phyloP scores from a whole-genome alignment of 2,797 vertebrate species.

The Sebastes umbrosus region DNA sequence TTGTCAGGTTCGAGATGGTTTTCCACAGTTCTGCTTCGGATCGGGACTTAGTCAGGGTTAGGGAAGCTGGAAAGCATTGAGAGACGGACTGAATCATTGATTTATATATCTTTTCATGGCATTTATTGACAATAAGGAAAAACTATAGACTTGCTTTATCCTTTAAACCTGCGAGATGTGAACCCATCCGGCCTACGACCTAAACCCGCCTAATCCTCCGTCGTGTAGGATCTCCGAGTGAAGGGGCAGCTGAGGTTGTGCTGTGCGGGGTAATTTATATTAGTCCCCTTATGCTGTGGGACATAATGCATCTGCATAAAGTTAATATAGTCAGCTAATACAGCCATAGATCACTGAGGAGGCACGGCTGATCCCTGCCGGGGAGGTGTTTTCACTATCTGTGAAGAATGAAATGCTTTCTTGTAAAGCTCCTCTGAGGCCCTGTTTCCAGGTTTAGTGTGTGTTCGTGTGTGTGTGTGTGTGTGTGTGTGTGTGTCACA shows the following conservation, averaged over 20 bases:
- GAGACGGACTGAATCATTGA: not conserved
- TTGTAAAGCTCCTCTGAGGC: conserved; percentile 51
- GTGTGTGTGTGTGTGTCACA: not conserved
- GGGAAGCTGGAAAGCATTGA: not conserved
- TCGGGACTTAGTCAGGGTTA: no score
- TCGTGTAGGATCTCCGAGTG: not conserved
- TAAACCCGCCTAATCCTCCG: conserved; percentile 20
- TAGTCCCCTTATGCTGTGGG: conserved; percentile 7
- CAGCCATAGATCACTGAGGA: conserved; percentile 48
- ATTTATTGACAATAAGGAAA: conserved; percentile 1
- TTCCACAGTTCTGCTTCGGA: not conserved
- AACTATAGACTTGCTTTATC: not conserved
- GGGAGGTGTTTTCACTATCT: conserved; percentile 25
- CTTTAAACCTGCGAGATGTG: conserved; percentile 21
- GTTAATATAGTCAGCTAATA: conserved; percentile 52
- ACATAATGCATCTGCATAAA: conserved; percentile 49
- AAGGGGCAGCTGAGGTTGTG: conserved; percentile 10
- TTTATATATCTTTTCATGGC: not conserved
- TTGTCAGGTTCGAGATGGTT: not conserved
- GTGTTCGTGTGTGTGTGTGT: not conserved
- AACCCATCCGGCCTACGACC: conserved; percentile 1
- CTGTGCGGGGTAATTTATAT: conserved; percentile 26
- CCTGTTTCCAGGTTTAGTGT: no score
- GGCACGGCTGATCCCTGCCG: conserved; percentile 43
- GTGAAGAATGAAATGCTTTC: conserved; percentile 36